Base-by-base conservation (phyloP, 2,888 invertebrate genomes). In the Cryptocephalus moraei region DNA sequence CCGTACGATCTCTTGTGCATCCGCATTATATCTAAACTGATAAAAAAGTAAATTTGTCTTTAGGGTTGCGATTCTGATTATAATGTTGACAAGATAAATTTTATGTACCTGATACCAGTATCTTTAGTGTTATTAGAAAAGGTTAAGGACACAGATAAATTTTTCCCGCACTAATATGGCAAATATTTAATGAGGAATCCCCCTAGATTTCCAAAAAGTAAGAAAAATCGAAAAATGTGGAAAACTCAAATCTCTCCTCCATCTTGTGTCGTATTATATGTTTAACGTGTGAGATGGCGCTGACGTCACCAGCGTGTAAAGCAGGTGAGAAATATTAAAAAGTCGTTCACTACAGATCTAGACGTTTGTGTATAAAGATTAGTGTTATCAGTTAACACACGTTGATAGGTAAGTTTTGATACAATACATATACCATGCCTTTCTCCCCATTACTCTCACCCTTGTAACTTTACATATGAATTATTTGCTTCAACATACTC, bases 161-260 rank as follows among this genome's bases (percentile, higher is more conserved):
- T 6, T 2, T 11, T 36, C n/a, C 11, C 12, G 36, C 2, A 36
- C 22, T 22, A 61, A 63, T 63, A 59, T 59, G 58, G 58, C 62
- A 61, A 65, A 66, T 66, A 66, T 66, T 66, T 65, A 65, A 56
- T 57, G 56, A 65, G 64, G 66, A 65, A 64, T 66, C 57, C 56
- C 65, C 56, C 46, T 42, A 13, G 9, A 41, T 32, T n/a, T 47
- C 43, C 43, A 39, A 36, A 36, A 36, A n/a, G n/a, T 22, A 6
- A 2, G 2, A 22, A 22, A 22, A 22, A 22, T 2, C 22, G 22
- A 22, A 22, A 22, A 22, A 22, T 22, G 3, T 22, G 22, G 22
- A 22, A 22, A 22, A 22, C 22, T 22, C 22, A 22, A 22, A 22
- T 22, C 22, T 22, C 22, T 22, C 60, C 62, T 61, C 59, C 53